phyloP scores from a whole-genome alignment of 2,888 invertebrate genomes.

The Bombylius major region DNA sequence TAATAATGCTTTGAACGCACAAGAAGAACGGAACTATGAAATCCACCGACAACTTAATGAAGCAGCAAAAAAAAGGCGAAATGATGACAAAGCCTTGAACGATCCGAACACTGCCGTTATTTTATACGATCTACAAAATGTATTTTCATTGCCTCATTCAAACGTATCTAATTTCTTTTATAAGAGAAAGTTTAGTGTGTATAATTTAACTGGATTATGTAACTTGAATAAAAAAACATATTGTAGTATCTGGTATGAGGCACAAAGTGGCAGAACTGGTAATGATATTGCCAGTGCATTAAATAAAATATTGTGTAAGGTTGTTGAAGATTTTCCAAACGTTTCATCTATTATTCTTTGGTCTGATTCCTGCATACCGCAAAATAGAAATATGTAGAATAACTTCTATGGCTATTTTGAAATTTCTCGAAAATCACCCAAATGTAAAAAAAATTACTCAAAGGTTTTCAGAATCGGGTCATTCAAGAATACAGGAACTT shows the following conservation, averaged over 20 bases:
- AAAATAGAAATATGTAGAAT: neutral
- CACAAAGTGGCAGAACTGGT: neutral
- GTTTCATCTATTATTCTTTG: neutral
- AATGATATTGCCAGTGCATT: neutral
- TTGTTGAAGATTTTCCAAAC: neutral
- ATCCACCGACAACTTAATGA: no score
- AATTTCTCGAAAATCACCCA: neutral
- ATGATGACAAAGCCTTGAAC: neutral
- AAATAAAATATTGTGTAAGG: neutral
- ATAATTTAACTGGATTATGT: slow-evolving; percentile 8
- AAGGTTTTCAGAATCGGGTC: neutral
- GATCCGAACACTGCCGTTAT: neutral
- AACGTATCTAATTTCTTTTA: slow-evolving; percentile 5
- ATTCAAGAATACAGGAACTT: neutral
- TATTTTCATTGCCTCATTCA: slow-evolving; percentile 3
- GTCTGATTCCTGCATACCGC: neutral
- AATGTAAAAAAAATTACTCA: neutral
- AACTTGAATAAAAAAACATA: slow-evolving; percentile 6
- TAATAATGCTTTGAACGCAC: neutral
- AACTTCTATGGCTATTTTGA: neutral
- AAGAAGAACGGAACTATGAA: neutral
- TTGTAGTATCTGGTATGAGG: slow-evolving; percentile 5
- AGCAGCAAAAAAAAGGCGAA: neutral
- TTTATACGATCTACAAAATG: slow-evolving; percentile 8
- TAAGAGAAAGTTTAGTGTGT: slow-evolving; percentile 4